Conservation (phyloP, 2,888 invertebrate species). For the Hirudinaria manillensis region DNA sequence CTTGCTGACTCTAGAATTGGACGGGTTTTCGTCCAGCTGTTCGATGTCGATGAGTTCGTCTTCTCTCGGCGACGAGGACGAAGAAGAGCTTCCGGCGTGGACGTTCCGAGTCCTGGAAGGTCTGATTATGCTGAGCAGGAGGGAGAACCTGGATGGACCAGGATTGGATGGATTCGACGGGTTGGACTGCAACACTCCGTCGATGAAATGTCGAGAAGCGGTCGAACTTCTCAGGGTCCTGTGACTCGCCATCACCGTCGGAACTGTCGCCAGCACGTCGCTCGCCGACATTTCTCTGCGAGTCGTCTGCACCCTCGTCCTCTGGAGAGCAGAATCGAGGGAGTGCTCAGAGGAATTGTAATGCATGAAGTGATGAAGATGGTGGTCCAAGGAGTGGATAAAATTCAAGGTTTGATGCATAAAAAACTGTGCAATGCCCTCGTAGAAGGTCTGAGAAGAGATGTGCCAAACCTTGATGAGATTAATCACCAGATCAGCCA, state of each 20-base stretch:
- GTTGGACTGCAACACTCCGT: not conserved
- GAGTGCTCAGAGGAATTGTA: not conserved
- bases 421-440: constrained; percentile 1
- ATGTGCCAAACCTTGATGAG: not conserved
- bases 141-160: not conserved
- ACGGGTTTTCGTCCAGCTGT: not conserved
- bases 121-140: not conserved
- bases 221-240: too few relatives aligned
- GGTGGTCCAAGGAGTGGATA: not conserved
- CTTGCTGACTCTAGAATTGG: not conserved
- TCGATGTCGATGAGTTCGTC: constrained; percentile 19
- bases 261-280: too few relatives aligned
- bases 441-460: not conserved
- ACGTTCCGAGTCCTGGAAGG: not conserved
- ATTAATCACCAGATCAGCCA: not conserved
- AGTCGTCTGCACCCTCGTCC: too few relatives aligned
- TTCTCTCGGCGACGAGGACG: constrained; percentile 3
- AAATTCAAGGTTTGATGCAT: constrained; percentile 3
- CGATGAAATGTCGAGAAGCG: too few relatives aligned
- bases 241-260: too few relatives aligned
- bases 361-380: not conserved
- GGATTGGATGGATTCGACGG: not conserved
- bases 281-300: too few relatives aligned
- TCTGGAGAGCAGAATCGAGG: too few relatives aligned
- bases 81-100: not conserved